Base-by-base conservation (phyloP, 2,797 vertebrate genomes). In the Coendou prehensilis region DNA sequence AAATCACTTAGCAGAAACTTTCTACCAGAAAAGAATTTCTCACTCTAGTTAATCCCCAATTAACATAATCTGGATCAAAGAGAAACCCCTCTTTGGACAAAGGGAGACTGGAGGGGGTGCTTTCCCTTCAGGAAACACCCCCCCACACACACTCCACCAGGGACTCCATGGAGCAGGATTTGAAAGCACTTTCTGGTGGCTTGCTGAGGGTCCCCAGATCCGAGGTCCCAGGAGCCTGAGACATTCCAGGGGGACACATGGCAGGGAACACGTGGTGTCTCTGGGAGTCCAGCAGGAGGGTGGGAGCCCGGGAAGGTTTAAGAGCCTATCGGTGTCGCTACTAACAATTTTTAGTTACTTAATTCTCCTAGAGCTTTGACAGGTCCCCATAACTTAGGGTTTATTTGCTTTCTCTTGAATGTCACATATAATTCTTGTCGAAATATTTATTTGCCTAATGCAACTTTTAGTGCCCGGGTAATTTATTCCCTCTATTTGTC, bases 391-490 rank as follows among this genome's bases (percentile, higher is more conserved):
- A 98, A 98, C 97, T 98, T 98, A 98, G 96, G 97, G 98, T 98
- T 98, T 98, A 98, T 98, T 99, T 98, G 98, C 98, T 98, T 98
- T 98, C 97, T 96, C 95, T 97, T 91, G 98, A 98, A 98, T 97
- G 98, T 98, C 98, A 98, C 97, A 92, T 98, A 98, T 98, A 98
- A 98, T 98, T 99, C 98, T 98, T 98, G 97, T 97, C 95, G 97
- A 98, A 98, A 98, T 98, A 98, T 99, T 98, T 99, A 99, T 99
- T 99, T 99, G 98, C 98, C 98, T 99, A 98, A 99, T 98, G 98
- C 98, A 98, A 98, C 98, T 98, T 98, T 98, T 98, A 98, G 98
- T 98, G 98, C 98, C 98, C 78, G 91, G 97, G 97, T 99, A 98
- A 99, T 99, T 99, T 98, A 99, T 98, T 98, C 94, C 96, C 96